Evolutionary conservation across 2,113 vertebrate species (phyloP).

Genomic region (Ictalurus furcatus): DNA sequence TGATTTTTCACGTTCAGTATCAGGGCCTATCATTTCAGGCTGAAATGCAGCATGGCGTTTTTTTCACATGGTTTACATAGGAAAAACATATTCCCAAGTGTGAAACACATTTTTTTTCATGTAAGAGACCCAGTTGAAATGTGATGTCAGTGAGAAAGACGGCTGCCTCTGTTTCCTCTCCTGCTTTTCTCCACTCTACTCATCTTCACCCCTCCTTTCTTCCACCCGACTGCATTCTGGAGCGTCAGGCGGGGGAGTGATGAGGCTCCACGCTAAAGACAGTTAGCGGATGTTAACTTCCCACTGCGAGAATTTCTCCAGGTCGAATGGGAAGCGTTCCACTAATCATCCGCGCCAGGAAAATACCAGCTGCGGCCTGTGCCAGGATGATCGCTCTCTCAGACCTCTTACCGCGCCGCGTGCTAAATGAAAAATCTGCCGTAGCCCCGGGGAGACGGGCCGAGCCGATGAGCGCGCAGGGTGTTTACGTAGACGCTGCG

Average conservation of each 20-base stretch:
- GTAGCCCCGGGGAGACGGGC: conserved; percentile 98
- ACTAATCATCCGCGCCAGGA: conserved; percentile 98
- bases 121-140: background rate
- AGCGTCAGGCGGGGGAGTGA: conserved; percentile 90
- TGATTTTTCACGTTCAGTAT: background rate
- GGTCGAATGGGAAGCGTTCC: conserved; percentile 98
- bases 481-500: conserved; percentile 97
- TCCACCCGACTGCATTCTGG: conserved; percentile 68
- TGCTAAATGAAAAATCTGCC: conserved; percentile 99
- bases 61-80: background rate
- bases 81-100: background rate
- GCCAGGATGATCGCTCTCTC: conserved; percentile 99
- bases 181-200: background rate
- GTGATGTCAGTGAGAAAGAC: background rate
- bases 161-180: background rate
- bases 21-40: background rate
- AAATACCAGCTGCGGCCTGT: conserved; percentile 97
- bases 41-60: background rate
- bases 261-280: conserved; percentile 90
- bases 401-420: conserved; percentile 99
- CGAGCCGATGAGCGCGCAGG: conserved; percentile 92
- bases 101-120: background rate
- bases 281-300: conserved; percentile 99
- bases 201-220: conserved; percentile 12
- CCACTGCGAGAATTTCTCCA: conserved; percentile 99